A percentile compares a stretch with the other conserved stretches of the same genome.
Evolutionary conservation across 2,113 vertebrate genomes (phyloP).

Genomic region (Morone chrysops): DNA sequence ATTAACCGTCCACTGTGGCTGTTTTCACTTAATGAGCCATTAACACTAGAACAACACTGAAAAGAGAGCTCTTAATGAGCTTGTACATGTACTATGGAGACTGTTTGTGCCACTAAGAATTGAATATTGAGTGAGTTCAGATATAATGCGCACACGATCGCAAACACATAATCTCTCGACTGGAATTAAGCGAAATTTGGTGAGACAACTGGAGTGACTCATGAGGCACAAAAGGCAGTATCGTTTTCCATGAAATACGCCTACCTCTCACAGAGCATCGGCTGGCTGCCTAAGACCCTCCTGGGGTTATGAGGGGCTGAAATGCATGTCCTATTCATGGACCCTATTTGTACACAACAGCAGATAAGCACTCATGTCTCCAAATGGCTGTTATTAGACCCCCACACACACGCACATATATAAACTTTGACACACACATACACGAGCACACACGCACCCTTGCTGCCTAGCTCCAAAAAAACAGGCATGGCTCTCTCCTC

Average conservation of each 20-base stretch:
- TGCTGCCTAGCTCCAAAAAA: constrained; percentile 4
- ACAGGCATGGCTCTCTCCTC: constrained; percentile 27
- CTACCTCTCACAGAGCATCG: not conserved
- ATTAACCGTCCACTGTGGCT: constrained; percentile 33
- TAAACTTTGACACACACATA: constrained; percentile 15
- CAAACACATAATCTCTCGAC: constrained; percentile 23
- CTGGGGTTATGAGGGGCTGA: constrained; percentile 17
- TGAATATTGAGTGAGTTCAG: constrained; percentile 2
- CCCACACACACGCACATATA: not conserved
- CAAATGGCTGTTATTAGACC: constrained; percentile 54
- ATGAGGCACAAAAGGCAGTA: constrained; percentile 22
- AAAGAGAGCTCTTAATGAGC: constrained; percentile 34
- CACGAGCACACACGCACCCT: constrained; percentile 4
- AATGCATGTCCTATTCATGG: constrained; percentile 58
- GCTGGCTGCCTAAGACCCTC: constrained; percentile 24
- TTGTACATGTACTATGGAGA: not conserved
- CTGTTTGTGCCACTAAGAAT: constrained; percentile 1
- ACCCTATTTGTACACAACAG: constrained; percentile 28
- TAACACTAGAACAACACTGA: constrained; percentile 41
- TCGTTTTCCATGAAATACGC: constrained; percentile 28
- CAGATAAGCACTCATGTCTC: constrained; percentile 50
- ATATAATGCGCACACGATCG: constrained; percentile 12
- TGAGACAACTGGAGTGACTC: constrained; percentile 49
- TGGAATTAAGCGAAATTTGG: constrained; percentile 61
- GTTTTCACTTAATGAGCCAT: constrained; percentile 43